Percentiles rank a stretch among this genome's conserved stretches.
Evolutionary conservation across 2,113 vertebrate genomes (phyloP).

Genomic region (Ctenomys sociabilis): DNA sequence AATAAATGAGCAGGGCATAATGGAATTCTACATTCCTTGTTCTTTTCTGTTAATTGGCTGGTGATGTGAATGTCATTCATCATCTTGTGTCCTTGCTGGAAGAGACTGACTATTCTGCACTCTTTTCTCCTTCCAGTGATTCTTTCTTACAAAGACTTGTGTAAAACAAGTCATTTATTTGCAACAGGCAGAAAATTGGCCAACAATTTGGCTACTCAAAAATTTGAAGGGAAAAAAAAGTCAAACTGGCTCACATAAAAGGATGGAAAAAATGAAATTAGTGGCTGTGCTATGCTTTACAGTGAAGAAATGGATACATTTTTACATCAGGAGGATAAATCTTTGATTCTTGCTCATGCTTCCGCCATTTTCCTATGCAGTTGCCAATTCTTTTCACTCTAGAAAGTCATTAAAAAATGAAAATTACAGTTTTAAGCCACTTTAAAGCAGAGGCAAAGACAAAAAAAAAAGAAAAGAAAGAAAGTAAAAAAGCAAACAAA

Average conservation of each 20-base stretch:
- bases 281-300: not conserved
- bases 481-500: not conserved
- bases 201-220: constrained; percentile 33
- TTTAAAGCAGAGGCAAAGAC: not conserved
- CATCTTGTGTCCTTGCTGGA: not conserved
- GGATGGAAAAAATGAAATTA: constrained; percentile 61
- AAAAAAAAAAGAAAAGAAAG: too few species aligned
- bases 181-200: not conserved
- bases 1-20: constrained; percentile 38
- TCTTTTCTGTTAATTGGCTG: constrained; percentile 43
- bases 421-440: constrained; percentile 37
- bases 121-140: not conserved
- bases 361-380: constrained; percentile 63
- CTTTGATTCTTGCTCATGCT: constrained; percentile 44
- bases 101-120: not conserved
- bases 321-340: constrained; percentile 59
- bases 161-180: constrained; percentile 63
- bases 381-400: constrained; percentile 54
- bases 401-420: constrained; percentile 53
- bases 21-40: constrained; percentile 10
- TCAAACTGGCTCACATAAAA: constrained; percentile 7
- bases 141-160: constrained; percentile 55
- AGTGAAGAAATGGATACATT: constrained; percentile 31
- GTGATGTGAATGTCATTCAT: not conserved
- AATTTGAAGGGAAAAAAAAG: not conserved